Percentiles rank a stretch among this genome's conserved stretches.
Evolutionary conservation across 1,140 invertebrate species (phyloP).

Genomic region (Calosoma granatense): DNA sequence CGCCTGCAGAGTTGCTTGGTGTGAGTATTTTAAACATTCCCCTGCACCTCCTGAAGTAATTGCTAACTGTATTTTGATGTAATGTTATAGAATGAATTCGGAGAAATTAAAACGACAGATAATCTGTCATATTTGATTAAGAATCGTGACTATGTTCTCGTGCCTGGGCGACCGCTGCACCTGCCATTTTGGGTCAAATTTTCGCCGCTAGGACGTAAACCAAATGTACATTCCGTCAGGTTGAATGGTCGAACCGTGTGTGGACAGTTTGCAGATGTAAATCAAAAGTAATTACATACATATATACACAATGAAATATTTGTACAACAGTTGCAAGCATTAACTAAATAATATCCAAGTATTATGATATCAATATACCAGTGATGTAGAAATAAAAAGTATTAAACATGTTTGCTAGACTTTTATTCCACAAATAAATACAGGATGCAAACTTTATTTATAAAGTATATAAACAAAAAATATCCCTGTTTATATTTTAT

Average conservation of each 20-base stretch:
- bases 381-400: too few species aligned
- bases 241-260: background rate
- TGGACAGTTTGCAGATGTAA: background rate
- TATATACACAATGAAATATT: too few species aligned
- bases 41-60: background rate
- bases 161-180: background rate
- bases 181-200: background rate
- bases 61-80: background rate
- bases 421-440: too few species aligned
- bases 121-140: background rate
- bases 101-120: background rate
- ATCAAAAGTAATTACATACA: background rate
- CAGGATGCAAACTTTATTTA: too few species aligned
- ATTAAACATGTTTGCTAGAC: too few species aligned
- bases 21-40: slow-evolving; percentile 18
- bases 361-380: too few species aligned
- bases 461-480: too few species aligned
- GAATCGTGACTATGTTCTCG: background rate
- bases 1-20: slow-evolving; percentile 23
- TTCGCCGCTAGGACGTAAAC: background rate
- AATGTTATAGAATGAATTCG: slow-evolving; percentile 6
- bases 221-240: background rate
- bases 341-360: too few species aligned
- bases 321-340: too few species aligned
- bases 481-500: too few species aligned